These are phyloP conservation scores for Leptinotarsa lineolata DNA, from an alignment of 1,140 invertebrate species.

Conservation along the genomic window DNA sequence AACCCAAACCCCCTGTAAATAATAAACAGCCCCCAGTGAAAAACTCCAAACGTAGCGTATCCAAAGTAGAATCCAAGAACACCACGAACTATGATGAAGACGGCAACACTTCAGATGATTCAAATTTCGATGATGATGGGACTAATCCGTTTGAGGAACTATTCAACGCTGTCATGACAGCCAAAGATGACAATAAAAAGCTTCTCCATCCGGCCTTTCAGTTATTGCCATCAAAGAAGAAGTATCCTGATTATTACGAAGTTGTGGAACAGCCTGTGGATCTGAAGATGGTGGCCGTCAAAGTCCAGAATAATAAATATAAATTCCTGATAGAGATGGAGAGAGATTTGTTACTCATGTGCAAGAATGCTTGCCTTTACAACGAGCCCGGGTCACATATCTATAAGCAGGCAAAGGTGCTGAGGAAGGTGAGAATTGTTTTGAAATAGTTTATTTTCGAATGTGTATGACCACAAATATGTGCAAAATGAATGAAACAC, in stretches of 20 bases:
- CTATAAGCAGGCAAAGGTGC: conserved; percentile 90
- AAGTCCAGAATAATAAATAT: conserved; percentile 86
- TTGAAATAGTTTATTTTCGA: not conserved
- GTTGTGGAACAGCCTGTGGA: conserved; percentile 96
- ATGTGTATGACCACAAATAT: too few species aligned
- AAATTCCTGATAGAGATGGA: conserved; percentile 80
- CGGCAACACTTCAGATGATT: not conserved
- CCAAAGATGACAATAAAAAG: conserved; percentile 76
- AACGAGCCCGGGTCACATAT: conserved; percentile 97
- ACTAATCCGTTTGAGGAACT: conserved; percentile 74
- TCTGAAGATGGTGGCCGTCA: conserved; percentile 88
- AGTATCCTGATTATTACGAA: conserved; percentile 96
- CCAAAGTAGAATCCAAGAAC: conserved; percentile 10
- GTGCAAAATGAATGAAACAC: too few species aligned
- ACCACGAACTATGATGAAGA: conserved; percentile 9
- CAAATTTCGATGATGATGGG: conserved; percentile 17
- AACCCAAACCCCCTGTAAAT: conserved; percentile 12
- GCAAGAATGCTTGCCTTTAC: conserved; percentile 93
- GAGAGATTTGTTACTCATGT: conserved; percentile 88
- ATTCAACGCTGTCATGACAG: conserved; percentile 80
- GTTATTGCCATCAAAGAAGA: conserved; percentile 85
- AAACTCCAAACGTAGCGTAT: conserved; percentile 16
- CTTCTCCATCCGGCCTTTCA: conserved; percentile 84
- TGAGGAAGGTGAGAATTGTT: conserved; percentile 72
- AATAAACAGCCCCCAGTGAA: conserved; percentile 13